phyloP scores from a whole-genome alignment of 2,797 vertebrate genomes.

The Protosalanx chinensis region DNA sequence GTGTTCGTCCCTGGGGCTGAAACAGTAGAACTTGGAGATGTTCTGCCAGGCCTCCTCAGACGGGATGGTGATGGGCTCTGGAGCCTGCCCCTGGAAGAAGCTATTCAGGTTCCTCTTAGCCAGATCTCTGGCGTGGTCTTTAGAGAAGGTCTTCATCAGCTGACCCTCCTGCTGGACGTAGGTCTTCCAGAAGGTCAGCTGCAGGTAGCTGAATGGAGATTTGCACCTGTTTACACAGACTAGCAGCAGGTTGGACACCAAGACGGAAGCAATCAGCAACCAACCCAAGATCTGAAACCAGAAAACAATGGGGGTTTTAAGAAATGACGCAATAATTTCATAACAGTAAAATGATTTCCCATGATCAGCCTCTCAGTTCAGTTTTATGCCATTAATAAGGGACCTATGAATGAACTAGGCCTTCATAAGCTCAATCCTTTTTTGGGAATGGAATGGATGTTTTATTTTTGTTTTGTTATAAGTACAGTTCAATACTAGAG shows the following conservation, averaged over 20 bases:
- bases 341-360: background rate
- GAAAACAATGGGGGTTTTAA: background rate
- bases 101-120: constrained; percentile 69
- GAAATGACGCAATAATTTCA: background rate
- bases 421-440: background rate
- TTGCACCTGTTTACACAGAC: constrained; percentile 52
- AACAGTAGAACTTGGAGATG: constrained; percentile 66
- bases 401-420: background rate
- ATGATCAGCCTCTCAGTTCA: background rate
- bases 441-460: too few relatives aligned
- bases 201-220: constrained; percentile 72
- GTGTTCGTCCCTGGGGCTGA: constrained; percentile 38
- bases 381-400: background rate
- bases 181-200: constrained; percentile 71
- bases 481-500: too few relatives aligned
- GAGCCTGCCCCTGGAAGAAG: constrained; percentile 66
- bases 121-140: constrained; percentile 64
- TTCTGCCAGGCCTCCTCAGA: constrained; percentile 64
- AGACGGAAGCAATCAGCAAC: constrained; percentile 66
- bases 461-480: too few relatives aligned
- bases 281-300: constrained; percentile 73
- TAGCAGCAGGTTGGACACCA: constrained; percentile 45
- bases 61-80: constrained; percentile 48
- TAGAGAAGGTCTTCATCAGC: constrained; percentile 52
- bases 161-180: constrained; percentile 67